These are phyloP conservation scores for Mesopsocus fuscifrons DNA, from an alignment of 2,888 invertebrate species.

Conservation along the genomic window DNA sequence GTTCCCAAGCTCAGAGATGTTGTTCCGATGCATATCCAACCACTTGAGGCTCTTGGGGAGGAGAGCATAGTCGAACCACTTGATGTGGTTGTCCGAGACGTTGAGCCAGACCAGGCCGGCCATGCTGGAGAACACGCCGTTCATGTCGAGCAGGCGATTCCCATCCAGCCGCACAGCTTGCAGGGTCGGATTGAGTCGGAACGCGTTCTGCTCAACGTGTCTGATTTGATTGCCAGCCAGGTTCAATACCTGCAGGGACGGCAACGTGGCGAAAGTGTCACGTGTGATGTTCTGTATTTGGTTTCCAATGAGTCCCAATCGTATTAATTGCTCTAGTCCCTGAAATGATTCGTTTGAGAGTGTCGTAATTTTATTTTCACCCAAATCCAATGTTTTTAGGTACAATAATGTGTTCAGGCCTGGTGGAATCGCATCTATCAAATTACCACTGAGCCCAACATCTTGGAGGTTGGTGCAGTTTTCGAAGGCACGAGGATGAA, in stretches of 20 bases:
- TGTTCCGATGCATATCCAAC: constrained; percentile 65
- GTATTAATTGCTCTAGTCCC: constrained; percentile 52
- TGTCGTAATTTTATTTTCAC: constrained; percentile 56
- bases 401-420: constrained; percentile 48
- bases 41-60: constrained; percentile 56
- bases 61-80: constrained; percentile 64
- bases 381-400: constrained; percentile 59
- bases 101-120: constrained; percentile 61
- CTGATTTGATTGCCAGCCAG: constrained; percentile 60
- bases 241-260: constrained; percentile 57
- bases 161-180: constrained; percentile 59
- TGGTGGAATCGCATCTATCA: constrained; percentile 45
- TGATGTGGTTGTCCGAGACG: constrained; percentile 57
- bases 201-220: constrained; percentile 57
- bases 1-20: constrained; percentile 54
- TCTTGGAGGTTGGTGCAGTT: constrained; percentile 63
- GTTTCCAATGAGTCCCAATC: constrained; percentile 61
- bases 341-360: constrained; percentile 52
- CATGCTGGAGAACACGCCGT: constrained; percentile 53
- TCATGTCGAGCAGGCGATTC: constrained; percentile 57
- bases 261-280: constrained; percentile 50
- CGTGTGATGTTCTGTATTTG: constrained; percentile 54
- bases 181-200: constrained; percentile 50
- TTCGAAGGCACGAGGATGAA: constrained; percentile 50
- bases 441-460: constrained; percentile 54